These are phyloP conservation scores for Danio choprae DNA, from an alignment of 2,797 vertebrate genomes.

Conservation along the genomic window DNA sequence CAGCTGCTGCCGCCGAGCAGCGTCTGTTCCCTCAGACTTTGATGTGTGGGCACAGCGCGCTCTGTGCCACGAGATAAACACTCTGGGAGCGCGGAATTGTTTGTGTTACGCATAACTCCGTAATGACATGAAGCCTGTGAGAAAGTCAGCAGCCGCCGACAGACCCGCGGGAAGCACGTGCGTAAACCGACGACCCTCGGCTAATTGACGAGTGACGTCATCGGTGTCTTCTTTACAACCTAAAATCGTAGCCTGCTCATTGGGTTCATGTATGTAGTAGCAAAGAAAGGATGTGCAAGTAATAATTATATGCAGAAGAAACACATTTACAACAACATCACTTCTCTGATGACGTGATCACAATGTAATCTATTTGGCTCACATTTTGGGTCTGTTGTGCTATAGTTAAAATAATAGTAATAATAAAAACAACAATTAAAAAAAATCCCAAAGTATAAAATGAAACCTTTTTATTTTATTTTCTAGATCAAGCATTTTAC, in stretches of 20 bases:
- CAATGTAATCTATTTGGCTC: too few species aligned
- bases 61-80: slow-evolving; percentile 82
- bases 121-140: slow-evolving; percentile 67
- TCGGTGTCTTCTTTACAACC: neutral
- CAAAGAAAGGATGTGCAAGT: neutral
- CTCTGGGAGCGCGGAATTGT: slow-evolving; percentile 73
- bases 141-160: slow-evolving; percentile 45
- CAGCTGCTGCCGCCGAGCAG: slow-evolving; percentile 77
- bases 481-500: too few species aligned
- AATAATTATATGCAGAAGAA: too few species aligned
- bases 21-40: slow-evolving; percentile 84
- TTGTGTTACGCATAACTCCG: slow-evolving; percentile 75
- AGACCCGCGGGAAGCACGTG: slow-evolving; percentile 53
- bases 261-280: neutral
- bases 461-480: too few species aligned
- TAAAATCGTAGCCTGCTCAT: neutral
- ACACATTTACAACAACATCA: too few species aligned
- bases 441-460: too few species aligned
- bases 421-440: too few species aligned
- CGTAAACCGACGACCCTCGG: slow-evolving; percentile 45
- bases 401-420: too few species aligned
- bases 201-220: slow-evolving; percentile 52
- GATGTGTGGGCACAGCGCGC: slow-evolving; percentile 77
- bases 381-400: too few species aligned
- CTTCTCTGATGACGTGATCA: too few species aligned